Conservation (phyloP, 2,888 invertebrate species). For the Oscheius sp. region DNA sequence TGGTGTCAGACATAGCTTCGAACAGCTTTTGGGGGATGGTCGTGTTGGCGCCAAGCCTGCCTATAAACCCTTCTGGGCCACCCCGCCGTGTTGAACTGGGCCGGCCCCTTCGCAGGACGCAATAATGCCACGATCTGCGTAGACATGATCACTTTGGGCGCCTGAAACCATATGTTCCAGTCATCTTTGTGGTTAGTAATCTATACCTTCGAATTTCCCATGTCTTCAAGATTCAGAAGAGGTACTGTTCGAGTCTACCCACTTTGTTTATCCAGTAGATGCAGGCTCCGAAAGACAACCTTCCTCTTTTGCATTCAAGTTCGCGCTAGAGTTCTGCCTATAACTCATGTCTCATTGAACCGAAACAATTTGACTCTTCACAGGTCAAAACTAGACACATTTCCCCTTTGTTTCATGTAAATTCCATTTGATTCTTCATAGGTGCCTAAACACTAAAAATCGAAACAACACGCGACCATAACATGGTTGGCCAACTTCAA, state of each 20-base stretch:
- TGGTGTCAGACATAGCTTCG: conserved; percentile 30
- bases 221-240: conserved; percentile 12
- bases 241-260: neutral
- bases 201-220: neutral
- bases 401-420: neutral
- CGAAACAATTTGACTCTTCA: neutral
- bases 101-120: conserved; percentile 16
- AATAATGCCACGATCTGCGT: conserved; percentile 13
- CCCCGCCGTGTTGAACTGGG: conserved; percentile 10
- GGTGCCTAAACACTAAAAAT: neutral
- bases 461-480: neutral
- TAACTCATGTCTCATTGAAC: neutral
- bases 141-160: conserved; percentile 27
- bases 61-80: conserved; percentile 25
- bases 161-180: neutral
- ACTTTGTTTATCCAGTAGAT: neutral
- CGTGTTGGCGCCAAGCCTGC: neutral
- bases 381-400: neutral
- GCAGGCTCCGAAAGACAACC: conserved; percentile 2
- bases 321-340: neutral
- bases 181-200: neutral
- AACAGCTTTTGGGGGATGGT: neutral
- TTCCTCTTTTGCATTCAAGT: neutral
- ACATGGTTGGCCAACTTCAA: conserved; percentile 1
- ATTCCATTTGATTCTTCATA: neutral